phyloP scores from a whole-genome alignment of 2,888 invertebrate species.

The Aquatica leii region DNA sequence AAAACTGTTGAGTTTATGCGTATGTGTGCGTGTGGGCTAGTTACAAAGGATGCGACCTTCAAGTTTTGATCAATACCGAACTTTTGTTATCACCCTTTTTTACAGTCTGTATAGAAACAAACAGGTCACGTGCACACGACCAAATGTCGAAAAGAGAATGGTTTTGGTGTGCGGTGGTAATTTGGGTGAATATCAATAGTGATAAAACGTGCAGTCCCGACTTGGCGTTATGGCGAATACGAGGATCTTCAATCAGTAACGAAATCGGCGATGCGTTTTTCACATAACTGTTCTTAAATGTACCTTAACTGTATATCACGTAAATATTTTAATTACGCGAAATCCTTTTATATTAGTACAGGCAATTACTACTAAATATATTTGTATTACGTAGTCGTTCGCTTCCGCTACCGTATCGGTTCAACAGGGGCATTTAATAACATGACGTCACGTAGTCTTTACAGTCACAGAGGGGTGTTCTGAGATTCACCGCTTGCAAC shows the following conservation, averaged over 20 bases:
- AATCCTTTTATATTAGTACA: background rate
- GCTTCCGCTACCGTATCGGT: conserved; percentile 40
- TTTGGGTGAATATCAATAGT: background rate
- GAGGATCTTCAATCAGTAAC: background rate
- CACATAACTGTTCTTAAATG: background rate
- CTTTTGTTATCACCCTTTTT: too few species aligned
- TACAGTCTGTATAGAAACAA: too few species aligned
- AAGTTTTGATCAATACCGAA: too few species aligned
- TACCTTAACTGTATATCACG: conserved; percentile 3
- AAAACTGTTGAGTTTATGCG: too few species aligned
- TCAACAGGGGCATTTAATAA: conserved; percentile 55
- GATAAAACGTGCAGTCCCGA: conserved; percentile 24
- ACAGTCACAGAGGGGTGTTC: conserved; percentile 55
- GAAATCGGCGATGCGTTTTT: conserved; percentile 14
- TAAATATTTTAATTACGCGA: background rate
- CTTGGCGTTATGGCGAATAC: conserved; percentile 23
- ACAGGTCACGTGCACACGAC: too few species aligned
- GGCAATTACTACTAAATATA: background rate
- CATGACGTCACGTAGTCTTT: conserved; percentile 32
- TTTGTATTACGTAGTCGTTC: conserved; percentile 4
- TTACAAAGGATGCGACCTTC: too few species aligned
- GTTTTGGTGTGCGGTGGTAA: too few species aligned
- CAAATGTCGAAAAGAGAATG: too few species aligned
- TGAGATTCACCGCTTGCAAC: conserved; percentile 60
- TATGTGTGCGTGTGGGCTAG: too few species aligned